phyloP scores from a whole-genome alignment of 2,113 vertebrate genomes.

The Pristiophorus japonicus region DNA sequence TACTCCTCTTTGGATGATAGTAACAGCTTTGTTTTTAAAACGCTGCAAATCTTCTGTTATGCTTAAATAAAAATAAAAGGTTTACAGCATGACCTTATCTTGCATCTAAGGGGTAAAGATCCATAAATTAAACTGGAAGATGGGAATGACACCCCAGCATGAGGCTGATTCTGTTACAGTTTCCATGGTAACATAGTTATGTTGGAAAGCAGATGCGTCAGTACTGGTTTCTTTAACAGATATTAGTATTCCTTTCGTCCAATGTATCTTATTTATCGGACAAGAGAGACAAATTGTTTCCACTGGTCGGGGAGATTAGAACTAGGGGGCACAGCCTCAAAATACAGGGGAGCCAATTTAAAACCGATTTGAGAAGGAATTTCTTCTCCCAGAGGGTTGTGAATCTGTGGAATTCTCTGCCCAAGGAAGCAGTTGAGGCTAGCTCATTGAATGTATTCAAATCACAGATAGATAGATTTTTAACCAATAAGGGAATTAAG shows the following conservation, averaged over 20 bases:
- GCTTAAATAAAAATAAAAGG: not conserved
- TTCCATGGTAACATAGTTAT: slow-evolving; percentile 11
- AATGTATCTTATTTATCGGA: not conserved
- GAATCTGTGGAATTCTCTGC: no score
- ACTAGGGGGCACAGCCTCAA: no score
- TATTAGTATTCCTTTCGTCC: not conserved
- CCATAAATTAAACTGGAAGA: slow-evolving; percentile 25
- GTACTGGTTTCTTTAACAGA: slow-evolving; percentile 6
- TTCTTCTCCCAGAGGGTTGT: no score
- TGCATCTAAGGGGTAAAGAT: not conserved
- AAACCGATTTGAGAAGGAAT: no score
- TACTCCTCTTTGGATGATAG: not conserved
- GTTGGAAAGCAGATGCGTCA: not conserved
- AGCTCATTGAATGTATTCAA: no score
- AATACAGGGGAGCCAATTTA: no score
- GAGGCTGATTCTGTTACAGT: not conserved
- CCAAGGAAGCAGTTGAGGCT: no score
- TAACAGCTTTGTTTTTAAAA: not conserved
- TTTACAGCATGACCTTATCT: not conserved
- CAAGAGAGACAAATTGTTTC: not conserved
- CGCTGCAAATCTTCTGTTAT: not conserved
- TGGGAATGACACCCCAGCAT: not conserved
- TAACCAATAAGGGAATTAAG: no score
- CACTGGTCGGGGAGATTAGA: no score
- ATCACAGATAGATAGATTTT: no score